Conservation (phyloP, 2,113 vertebrate species). For the Diadophis punctatus region DNA sequence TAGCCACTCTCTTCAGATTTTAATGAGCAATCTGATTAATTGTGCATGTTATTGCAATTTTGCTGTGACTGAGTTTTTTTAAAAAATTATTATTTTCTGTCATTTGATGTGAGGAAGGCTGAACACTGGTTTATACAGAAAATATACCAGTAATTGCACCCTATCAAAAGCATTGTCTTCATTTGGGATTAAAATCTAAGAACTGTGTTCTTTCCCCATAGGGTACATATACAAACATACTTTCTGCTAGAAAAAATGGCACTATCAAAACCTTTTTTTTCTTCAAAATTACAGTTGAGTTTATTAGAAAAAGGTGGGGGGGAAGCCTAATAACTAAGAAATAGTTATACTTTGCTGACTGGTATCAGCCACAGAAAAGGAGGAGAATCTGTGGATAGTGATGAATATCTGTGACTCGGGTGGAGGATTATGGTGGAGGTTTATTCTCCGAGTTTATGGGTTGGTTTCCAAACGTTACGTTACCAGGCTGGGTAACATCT, state of each 20-base stretch:
- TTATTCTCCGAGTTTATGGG: too few relatives aligned
- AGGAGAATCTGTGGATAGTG: too few relatives aligned
- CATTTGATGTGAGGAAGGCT: not conserved
- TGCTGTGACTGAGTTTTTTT: not conserved
- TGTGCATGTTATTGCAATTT: not conserved
- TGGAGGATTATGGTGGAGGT: too few relatives aligned
- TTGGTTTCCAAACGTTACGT: too few relatives aligned
- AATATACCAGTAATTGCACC: not conserved
- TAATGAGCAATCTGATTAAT: rapidly evolving
- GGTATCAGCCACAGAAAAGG: too few relatives aligned
- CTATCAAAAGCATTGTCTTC: rapidly evolving
- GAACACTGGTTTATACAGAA: not conserved
- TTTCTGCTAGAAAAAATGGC: not conserved
- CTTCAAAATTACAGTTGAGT: not conserved
- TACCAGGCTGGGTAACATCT: too few relatives aligned
- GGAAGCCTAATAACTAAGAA: not conserved
- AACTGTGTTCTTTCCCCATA: not conserved
- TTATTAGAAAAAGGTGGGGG: not conserved
- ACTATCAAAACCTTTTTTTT: rapidly evolving
- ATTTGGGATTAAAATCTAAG: not conserved
- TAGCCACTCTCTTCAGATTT: rapidly evolving
- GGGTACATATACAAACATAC: not conserved
- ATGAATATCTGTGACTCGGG: too few relatives aligned
- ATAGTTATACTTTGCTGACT: not conserved
- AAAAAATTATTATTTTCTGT: rapidly evolving